These are phyloP conservation scores for Heliangelus exortis DNA, from an alignment of 2,797 vertebrate genomes.

Conservation along the genomic window DNA sequence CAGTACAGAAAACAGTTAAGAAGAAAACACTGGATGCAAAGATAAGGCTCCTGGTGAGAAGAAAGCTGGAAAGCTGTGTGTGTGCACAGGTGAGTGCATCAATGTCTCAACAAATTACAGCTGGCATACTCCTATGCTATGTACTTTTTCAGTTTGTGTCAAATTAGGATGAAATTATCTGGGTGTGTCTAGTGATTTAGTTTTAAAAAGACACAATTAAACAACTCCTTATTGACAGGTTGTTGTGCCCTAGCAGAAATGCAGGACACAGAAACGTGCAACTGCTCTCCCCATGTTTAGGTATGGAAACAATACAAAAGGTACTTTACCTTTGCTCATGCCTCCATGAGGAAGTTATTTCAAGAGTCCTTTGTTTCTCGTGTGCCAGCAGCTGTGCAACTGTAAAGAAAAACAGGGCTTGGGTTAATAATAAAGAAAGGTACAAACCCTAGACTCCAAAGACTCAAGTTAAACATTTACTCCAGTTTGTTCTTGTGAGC, in stretches of 20 bases:
- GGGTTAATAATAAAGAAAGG: constrained; percentile 75
- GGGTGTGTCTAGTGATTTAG: neutral
- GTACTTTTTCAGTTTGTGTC: neutral
- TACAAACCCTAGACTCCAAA: constrained; percentile 50
- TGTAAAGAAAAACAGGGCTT: constrained; percentile 57
- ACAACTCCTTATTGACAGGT: neutral
- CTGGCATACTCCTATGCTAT: fast-evolving
- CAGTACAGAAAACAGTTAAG: neutral
- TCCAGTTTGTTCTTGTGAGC: constrained; percentile 51
- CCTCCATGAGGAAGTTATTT: constrained; percentile 30
- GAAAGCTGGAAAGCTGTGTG: neutral
- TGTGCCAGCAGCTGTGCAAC: constrained; percentile 25
- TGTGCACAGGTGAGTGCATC: fast-evolving
- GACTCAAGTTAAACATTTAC: constrained; percentile 80
- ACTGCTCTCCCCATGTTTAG: neutral
- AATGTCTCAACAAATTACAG: neutral
- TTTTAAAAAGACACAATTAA: neutral
- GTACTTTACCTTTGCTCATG: constrained; percentile 68
- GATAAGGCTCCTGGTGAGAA: neutral
- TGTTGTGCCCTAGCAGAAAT: neutral
- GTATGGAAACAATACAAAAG: constrained; percentile 24
- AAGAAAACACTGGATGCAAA: neutral
- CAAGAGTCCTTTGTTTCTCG: constrained; percentile 31
- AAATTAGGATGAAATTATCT: neutral
- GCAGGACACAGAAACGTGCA: neutral